phyloP scores from a whole-genome alignment of 2,113 vertebrate genomes.

The Hiodon tergisus region DNA sequence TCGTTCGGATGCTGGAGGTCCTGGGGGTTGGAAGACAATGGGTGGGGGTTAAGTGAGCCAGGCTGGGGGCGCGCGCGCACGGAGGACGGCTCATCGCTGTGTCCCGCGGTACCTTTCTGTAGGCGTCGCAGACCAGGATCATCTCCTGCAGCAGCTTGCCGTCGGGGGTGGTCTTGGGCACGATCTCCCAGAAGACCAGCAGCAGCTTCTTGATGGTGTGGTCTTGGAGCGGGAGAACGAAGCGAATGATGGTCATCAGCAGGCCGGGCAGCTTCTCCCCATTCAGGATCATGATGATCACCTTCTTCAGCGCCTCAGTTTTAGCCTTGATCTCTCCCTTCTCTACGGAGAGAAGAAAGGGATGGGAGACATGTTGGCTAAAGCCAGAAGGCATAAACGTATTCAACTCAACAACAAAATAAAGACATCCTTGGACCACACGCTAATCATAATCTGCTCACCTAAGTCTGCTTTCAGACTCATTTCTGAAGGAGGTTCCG shows the following conservation, averaged over 20 bases:
- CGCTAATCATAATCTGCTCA: conserved; percentile 42
- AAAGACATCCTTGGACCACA: too few species aligned
- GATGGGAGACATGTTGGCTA: neutral
- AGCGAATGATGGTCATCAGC: conserved; percentile 98
- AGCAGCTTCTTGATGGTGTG: conserved; percentile 97
- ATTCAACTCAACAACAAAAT: too few species aligned
- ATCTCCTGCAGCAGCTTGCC: conserved; percentile 96
- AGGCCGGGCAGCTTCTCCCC: conserved; percentile 95
- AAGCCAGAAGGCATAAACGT: too few species aligned
- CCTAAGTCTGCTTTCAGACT: conserved; percentile 92
- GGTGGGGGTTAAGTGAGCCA: neutral
- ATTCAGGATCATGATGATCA: conserved; percentile 98
- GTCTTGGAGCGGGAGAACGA: conserved; percentile 94
- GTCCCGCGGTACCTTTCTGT: conserved; percentile 81
- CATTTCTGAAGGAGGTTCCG: conserved; percentile 95
- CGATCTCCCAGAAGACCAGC: conserved; percentile 97
- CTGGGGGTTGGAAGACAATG: conserved; percentile 48
- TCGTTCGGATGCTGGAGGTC: conserved; percentile 98
- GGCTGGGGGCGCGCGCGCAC: too few species aligned
- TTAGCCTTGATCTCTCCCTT: conserved; percentile 97
- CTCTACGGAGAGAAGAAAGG: conserved; percentile 59
- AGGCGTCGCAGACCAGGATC: conserved; percentile 97
- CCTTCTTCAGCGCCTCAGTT: conserved; percentile 95
- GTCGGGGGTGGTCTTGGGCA: conserved; percentile 95
- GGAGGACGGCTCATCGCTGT: too few species aligned